phyloP scores from a whole-genome alignment of 1,140 invertebrate species.

The Psilanteris sp. region DNA sequence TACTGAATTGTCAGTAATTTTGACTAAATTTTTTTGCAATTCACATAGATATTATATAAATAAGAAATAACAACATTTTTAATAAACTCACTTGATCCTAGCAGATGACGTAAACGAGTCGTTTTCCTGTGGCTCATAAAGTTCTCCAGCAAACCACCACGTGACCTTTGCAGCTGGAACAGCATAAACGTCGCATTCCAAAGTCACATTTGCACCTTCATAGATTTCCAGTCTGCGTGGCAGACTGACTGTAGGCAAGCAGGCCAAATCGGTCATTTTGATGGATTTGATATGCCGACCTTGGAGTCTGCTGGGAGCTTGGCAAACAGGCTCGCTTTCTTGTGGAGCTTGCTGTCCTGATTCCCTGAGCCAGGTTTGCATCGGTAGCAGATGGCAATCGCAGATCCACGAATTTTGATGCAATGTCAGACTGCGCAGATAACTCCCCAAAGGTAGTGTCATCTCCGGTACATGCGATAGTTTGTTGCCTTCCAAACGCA shows the following conservation, averaged over 20 bases:
- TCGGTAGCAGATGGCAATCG: constrained; percentile 88
- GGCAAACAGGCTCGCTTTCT: constrained; percentile 85
- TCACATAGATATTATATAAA: too few relatives aligned
- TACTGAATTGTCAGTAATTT: too few relatives aligned
- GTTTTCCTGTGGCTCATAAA: constrained; percentile 73
- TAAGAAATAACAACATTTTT: too few relatives aligned
- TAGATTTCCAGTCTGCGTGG: constrained; percentile 82
- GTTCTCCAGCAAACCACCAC: constrained; percentile 89
- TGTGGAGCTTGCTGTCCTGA: constrained; percentile 82
- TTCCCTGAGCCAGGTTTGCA: constrained; percentile 88
- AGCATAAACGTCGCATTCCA: constrained; percentile 88
- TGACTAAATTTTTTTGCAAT: too few relatives aligned
- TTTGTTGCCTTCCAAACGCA: constrained; percentile 80
- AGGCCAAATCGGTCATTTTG: constrained; percentile 87
- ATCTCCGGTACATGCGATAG: constrained; percentile 82
- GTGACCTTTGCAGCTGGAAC: constrained; percentile 88
- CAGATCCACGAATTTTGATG: constrained; percentile 94
- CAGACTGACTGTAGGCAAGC: constrained; percentile 87
- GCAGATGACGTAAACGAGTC: constrained; percentile 64
- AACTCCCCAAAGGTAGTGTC: constrained; percentile 82
- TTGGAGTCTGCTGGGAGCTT: constrained; percentile 84
- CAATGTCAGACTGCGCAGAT: constrained; percentile 87
- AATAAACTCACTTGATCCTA: constrained; percentile 55
- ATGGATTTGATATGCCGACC: constrained; percentile 86
- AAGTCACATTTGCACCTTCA: constrained; percentile 88